Evolutionary conservation across 1,140 invertebrate genomes (phyloP), one percentile per base, ranked within the genome.

Genomic region (Adelges cooleyi): DNA sequence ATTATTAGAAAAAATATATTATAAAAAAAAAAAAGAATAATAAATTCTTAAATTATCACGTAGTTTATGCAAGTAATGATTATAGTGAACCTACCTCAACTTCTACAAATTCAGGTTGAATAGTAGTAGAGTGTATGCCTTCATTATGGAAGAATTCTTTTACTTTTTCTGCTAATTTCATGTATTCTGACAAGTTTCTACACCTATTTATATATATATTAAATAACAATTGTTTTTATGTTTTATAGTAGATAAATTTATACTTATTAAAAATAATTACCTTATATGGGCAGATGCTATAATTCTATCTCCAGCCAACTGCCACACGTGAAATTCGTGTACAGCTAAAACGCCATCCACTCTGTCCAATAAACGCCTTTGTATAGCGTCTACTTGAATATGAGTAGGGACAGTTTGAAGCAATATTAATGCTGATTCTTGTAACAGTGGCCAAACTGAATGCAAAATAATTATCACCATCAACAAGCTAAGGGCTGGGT

Each of bases 101-200:
- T 73, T 90, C 86, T 40, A 91, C 84, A 73, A 95, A 94, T 80
- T 95, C 92, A 0, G 92, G 92, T 73, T 95, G 91, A 74, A 95
- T 94, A 1, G 92, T 95, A 2, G 90, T 93, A 3, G 89, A 92
- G 74, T 89, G 86, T 70, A 92, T 92, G 18, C 89, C 89, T 76
- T 95, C 90, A 74, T 92, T 92, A 72, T 92, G 89, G 74, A 95
- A 94, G 78, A 94, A 94, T 75, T 94, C 89, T 75, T 95, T 95
- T 0, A 95, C 90, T 76, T 92, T 90, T 75, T 93, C 90, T 1
- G 90, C 90, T 68, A 93, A 90, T 75, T 89, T 88, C 86, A 92
- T 90, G 71, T 92, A 92, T 72, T 92, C 89, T 0, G 86, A 87
- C 53, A 92, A 75, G 76, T 92, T 92, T 69, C 87, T 81, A 77